Evolutionary conservation across 1,140 invertebrate species (phyloP), one percentile per base, ranked within the genome.

Genomic region (Epicauta chinensis): DNA sequence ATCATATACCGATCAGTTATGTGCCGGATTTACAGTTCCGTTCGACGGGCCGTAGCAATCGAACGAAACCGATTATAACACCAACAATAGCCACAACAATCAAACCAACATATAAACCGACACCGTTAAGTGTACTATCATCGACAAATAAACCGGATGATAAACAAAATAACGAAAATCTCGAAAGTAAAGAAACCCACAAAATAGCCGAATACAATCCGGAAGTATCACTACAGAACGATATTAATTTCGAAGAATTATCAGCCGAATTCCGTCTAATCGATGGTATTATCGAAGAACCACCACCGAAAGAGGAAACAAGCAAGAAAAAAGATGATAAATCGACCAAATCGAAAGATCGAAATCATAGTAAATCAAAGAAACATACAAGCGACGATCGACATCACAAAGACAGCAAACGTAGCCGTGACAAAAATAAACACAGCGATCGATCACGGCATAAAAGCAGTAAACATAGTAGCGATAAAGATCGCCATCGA

Each of bases 241-340:
- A 70, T 6, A 59, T 65, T 17, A 57, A 67, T 30, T 56, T 72
- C 16, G 69, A 73, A 55, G 66, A 69, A 42, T 70, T 72, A 37
- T 62, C 67, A 5, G 54, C 62, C 7, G 72, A 76, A 31, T 74
- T 74, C 56, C 64, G 71, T 51, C 58, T 71, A 40, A 68, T 75
- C 42, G 64, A 65, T 52, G 29, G 65, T 42, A 56, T 63, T 9
- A 61, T 63, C 17, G 49, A 44, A 62, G 50, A 57, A 56, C 36
- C 16, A 41, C 23, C 49, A 56, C 4, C 30, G 48, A 58, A 58
- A 44, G 37, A 38, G 12, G 35, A 44, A 17, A 39, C 15, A 13
- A 56, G 48, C n/a, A 56, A 47, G 48, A 43, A 34, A 39, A 44
- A 43, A 2, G 53, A 53, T 40, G 45, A 59, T 13, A 56, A 56